These are phyloP conservation scores for Hydriomena furcata DNA, from an alignment of 2,888 invertebrate species.

Conservation along the genomic window DNA sequence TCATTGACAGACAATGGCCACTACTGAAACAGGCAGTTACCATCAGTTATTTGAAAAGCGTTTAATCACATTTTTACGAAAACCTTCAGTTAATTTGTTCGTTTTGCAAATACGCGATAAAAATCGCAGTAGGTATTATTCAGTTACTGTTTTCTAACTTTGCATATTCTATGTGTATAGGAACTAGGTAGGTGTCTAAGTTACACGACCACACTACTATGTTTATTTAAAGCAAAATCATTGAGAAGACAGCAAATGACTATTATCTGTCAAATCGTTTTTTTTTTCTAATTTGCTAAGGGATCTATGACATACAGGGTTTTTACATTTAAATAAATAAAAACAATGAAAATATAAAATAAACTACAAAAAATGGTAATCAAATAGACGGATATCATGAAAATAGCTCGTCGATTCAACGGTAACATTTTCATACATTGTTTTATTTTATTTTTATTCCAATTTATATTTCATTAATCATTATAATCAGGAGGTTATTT, in stretches of 20 bases:
- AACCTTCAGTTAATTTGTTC: too few species aligned
- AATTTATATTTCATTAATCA: background rate
- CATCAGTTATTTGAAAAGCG: slow-evolving; percentile 5
- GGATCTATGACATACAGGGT: slow-evolving; percentile 77
- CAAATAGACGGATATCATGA: slow-evolving; percentile 26
- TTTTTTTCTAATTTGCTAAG: slow-evolving; percentile 76
- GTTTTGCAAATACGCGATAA: too few species aligned
- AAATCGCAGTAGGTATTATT: too few species aligned
- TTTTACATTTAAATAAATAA: slow-evolving; percentile 47
- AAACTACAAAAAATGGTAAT: too few species aligned
- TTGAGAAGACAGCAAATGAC: slow-evolving; percentile 28
- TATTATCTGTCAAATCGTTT: slow-evolving; percentile 58
- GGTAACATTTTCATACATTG: slow-evolving; percentile 31
- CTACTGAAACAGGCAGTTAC: slow-evolving; percentile 7
- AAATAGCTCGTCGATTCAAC: slow-evolving; percentile 11
- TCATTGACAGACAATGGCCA: slow-evolving; percentile 55
- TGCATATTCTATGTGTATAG: too few species aligned
- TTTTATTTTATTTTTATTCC: slow-evolving; percentile 14
- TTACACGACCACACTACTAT: background rate
- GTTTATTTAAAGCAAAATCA: background rate
- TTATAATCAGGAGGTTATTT: background rate
- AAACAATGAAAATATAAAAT: slow-evolving; percentile 37
- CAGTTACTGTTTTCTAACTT: background rate
- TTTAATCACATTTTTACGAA: slow-evolving; percentile 9
- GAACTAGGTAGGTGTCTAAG: too few species aligned